phyloP scores from a whole-genome alignment of 2,797 vertebrate genomes.

The Acrocephalus scirpaceus region DNA sequence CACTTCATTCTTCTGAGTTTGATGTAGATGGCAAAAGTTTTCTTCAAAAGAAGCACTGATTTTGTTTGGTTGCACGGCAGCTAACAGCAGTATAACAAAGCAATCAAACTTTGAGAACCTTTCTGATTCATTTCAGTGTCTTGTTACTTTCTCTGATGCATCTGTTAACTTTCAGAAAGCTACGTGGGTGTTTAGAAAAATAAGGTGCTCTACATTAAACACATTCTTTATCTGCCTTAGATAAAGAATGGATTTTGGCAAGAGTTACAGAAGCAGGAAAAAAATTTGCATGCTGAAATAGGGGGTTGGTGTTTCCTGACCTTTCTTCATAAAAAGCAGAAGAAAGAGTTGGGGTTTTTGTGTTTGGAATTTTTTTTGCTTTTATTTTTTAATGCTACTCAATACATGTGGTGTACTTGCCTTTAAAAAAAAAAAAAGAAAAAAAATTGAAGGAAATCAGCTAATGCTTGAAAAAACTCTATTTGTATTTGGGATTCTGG shows the following conservation, averaged over 20 bases:
- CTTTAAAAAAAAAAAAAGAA: background rate
- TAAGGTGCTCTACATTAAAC: slow-evolving; percentile 27
- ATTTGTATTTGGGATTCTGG: background rate
- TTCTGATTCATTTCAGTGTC: background rate
- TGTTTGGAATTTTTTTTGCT: background rate
- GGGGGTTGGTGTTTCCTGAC: background rate
- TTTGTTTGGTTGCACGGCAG: background rate
- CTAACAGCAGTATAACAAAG: background rate
- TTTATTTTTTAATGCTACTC: background rate
- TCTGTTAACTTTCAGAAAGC: slow-evolving; percentile 30
- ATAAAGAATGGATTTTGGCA: slow-evolving; percentile 40
- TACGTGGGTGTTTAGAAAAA: slow-evolving; percentile 4
- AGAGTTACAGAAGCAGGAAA: background rate
- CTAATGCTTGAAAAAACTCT: background rate
- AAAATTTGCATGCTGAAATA: background rate
- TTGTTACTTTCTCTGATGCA: background rate
- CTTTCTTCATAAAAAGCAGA: background rate
- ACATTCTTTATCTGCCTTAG: slow-evolving; percentile 20
- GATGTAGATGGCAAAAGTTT: background rate
- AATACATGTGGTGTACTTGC: background rate
- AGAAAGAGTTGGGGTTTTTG: background rate
- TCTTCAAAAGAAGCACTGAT: background rate
- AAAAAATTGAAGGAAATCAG: background rate
- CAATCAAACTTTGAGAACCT: background rate
- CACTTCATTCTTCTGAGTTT: background rate